Conservation (phyloP, 2,888 invertebrate genomes). For the Dyspetes luteomarginatus region DNA sequence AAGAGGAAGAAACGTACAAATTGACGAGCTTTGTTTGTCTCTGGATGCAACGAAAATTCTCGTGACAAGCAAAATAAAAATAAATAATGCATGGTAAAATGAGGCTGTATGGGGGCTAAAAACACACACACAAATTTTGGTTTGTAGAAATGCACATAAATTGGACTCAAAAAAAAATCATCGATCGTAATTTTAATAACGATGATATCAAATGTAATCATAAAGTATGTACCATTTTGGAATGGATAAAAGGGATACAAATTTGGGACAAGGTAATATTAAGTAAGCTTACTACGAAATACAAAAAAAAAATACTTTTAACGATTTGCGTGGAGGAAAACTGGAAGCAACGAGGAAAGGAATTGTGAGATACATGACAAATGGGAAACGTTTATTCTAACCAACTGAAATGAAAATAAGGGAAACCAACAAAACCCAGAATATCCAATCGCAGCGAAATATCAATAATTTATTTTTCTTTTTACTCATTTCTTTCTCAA, state of each 20-base stretch:
- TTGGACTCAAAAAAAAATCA: slow-evolving; percentile 29
- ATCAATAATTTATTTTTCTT: slow-evolving; percentile 45
- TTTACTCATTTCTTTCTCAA: background rate
- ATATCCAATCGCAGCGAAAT: slow-evolving; percentile 79
- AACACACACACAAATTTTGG: slow-evolving; percentile 60
- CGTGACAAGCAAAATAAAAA: background rate
- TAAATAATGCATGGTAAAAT: background rate
- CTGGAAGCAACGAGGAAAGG: slow-evolving; percentile 31
- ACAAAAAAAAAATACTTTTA: slow-evolving; percentile 6
- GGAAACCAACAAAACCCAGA: slow-evolving; percentile 71
- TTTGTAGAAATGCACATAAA: slow-evolving; percentile 66
- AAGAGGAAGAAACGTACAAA: slow-evolving; percentile 1
- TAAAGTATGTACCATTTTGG: slow-evolving; percentile 12
- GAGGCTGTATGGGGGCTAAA: background rate
- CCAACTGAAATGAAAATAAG: slow-evolving; percentile 67
- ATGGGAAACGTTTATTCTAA: slow-evolving; percentile 46
- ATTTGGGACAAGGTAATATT: background rate
- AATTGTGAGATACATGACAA: slow-evolving; percentile 46
- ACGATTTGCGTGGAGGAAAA: too few relatives aligned
- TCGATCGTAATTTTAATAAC: slow-evolving; percentile 67
- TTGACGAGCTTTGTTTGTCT: slow-evolving; percentile 47
- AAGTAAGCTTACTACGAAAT: background rate
- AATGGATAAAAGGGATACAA: background rate
- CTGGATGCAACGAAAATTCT: slow-evolving; percentile 6
- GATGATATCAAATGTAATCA: slow-evolving; percentile 71